A percentile compares a stretch with the other conserved stretches of the same genome.
Evolutionary conservation across 2,888 invertebrate species (phyloP).

Genomic region (Callyntrura guangdongensis): DNA sequence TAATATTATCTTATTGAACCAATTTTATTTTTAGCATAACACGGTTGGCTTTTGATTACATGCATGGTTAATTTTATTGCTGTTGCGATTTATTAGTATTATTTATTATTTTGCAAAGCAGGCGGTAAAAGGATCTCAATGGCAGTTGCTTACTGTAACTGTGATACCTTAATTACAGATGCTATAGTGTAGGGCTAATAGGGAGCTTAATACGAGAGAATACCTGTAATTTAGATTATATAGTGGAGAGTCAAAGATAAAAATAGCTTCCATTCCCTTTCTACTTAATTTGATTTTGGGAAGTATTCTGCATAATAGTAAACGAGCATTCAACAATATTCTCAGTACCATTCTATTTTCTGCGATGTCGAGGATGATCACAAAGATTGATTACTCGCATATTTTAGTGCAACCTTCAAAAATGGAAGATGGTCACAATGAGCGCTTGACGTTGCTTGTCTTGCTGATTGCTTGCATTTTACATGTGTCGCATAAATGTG

Average conservation of each 20-base stretch:
- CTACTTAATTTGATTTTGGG: slow-evolving; percentile 18
- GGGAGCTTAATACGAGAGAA: too few relatives aligned
- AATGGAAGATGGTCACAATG: not conserved
- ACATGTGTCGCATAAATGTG: not conserved
- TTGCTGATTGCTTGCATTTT: not conserved
- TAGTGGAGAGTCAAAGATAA: not conserved
- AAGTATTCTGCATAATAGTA: slow-evolving; percentile 53
- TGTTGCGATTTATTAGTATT: slow-evolving; percentile 9
- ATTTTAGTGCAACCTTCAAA: not conserved
- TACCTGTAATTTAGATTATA: not conserved
- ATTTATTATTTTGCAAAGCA: slow-evolving; percentile 13
- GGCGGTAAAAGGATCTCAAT: not conserved
- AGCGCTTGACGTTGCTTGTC: too few relatives aligned
- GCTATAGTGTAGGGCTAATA: not conserved
- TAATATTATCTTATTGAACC: slow-evolving; percentile 7
- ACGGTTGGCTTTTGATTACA: slow-evolving; percentile 8
- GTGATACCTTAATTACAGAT: not conserved
- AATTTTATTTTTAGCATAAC: slow-evolving; percentile 16
- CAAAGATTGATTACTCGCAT: slow-evolving; percentile 13
- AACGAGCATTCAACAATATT: not conserved
- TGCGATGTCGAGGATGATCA: slow-evolving; percentile 46
- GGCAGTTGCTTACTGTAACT: not conserved
- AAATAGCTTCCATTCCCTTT: not conserved
- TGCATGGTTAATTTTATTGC: slow-evolving; percentile 42
- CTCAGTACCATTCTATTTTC: not conserved